Conservation (phyloP, 1,140 invertebrate species). For the Drusus annulatus region DNA sequence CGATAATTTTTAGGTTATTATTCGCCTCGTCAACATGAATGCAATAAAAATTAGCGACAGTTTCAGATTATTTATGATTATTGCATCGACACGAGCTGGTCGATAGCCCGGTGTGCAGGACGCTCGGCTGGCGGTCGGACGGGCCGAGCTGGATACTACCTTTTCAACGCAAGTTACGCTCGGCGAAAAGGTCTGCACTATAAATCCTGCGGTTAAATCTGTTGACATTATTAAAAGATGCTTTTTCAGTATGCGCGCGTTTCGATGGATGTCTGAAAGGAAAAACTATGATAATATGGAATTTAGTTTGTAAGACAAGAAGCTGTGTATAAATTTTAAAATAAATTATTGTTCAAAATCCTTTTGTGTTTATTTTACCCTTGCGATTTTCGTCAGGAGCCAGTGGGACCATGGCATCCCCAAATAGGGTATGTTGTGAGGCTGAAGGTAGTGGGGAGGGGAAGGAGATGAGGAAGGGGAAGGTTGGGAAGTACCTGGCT, state of each 20-base stretch:
- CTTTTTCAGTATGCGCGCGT: conserved; percentile 27
- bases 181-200: neutral
- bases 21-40: too few relatives aligned
- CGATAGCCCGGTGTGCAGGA: too few relatives aligned
- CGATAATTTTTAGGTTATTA: too few relatives aligned
- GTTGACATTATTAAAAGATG: neutral
- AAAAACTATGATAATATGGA: conserved; percentile 23
- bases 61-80: too few relatives aligned
- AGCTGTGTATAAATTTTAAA: conserved; percentile 46
- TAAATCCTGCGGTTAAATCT: neutral
- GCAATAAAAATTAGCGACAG: too few relatives aligned
- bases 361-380: conserved; percentile 11
- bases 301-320: conserved; percentile 40
- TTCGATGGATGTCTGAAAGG: conserved; percentile 1
- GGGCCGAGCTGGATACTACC: neutral
- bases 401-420: too few relatives aligned
- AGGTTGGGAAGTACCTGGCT: too few relatives aligned
- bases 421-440: too few relatives aligned
- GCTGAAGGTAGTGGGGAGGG: too few relatives aligned
- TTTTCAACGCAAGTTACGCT: neutral
- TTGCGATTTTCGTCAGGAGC: too few relatives aligned
- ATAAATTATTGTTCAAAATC: conserved; percentile 51
- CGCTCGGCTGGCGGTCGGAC: too few relatives aligned
- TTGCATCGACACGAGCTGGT: neutral
- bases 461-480: too few relatives aligned